Percentiles rank a stretch among this genome's conserved stretches.
These are phyloP conservation scores for Epinephelus lanceolatus DNA, from an alignment of 2,113 vertebrate species.

Conservation along the genomic window DNA sequence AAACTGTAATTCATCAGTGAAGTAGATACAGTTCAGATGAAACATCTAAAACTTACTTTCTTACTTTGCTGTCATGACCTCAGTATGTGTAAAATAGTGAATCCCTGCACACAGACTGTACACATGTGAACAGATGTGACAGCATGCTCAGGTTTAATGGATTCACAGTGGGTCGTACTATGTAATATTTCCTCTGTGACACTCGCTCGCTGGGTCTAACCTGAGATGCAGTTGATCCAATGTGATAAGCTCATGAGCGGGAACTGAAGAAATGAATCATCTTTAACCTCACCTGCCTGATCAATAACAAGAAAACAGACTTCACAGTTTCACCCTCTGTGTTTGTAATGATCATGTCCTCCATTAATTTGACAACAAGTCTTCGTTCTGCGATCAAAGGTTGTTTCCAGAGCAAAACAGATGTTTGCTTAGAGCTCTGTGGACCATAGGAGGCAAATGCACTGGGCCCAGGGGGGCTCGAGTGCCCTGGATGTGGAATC, in stretches of 20 bases:
- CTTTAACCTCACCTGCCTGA: slow-evolving; percentile 43
- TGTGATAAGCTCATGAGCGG: slow-evolving; percentile 21
- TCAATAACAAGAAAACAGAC: slow-evolving; percentile 52
- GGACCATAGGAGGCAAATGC: slow-evolving; percentile 58
- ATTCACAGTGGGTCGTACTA: not conserved
- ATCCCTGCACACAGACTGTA: not conserved
- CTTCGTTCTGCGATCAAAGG: slow-evolving; percentile 68
- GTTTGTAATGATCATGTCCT: slow-evolving; percentile 50
- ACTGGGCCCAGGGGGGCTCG: slow-evolving; percentile 51
- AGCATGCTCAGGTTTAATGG: slow-evolving; percentile 1
- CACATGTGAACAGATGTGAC: not conserved
- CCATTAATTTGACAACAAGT: slow-evolving; percentile 59
- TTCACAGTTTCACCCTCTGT: slow-evolving; percentile 35
- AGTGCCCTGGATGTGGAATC: slow-evolving; percentile 72
- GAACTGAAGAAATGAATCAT: slow-evolving; percentile 57
- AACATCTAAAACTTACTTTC: not conserved
- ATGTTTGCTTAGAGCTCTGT: slow-evolving; percentile 69
- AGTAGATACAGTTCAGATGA: not conserved
- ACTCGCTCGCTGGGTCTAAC: slow-evolving; percentile 9
- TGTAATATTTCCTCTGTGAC: slow-evolving; percentile 28
- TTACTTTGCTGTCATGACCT: not conserved
- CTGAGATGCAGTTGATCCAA: slow-evolving; percentile 31
- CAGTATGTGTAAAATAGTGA: not conserved
- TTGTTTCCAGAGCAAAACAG: slow-evolving; percentile 72
- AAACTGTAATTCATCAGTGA: not conserved